A percentile compares a stretch with the other conserved stretches of the same genome.
phyloP scores from a whole-genome alignment of 2,888 invertebrate species.

The Anthrax anthrax region DNA sequence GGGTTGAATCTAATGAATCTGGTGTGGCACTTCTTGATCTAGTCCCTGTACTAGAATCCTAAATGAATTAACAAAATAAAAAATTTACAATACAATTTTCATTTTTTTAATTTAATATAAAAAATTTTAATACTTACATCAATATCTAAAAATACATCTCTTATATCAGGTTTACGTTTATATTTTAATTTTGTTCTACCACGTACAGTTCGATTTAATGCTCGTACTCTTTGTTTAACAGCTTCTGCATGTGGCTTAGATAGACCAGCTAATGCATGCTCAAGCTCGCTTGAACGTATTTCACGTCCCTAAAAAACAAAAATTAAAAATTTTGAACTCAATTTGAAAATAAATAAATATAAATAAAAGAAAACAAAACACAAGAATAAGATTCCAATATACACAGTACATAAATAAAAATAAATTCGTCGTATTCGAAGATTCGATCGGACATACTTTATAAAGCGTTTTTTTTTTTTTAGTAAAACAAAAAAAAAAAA shows the following conservation, averaged over 20 bases:
- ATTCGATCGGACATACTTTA: too few species aligned
- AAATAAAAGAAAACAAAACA: too few species aligned
- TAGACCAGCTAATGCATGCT: slow-evolving; percentile 39
- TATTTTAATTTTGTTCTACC: slow-evolving; percentile 43
- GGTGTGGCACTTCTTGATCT: slow-evolving; percentile 78
- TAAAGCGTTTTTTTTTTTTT: too few species aligned
- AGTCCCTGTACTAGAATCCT: slow-evolving; percentile 67
- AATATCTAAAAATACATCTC: slow-evolving; percentile 69
- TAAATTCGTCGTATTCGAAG: too few species aligned
- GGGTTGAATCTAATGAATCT: slow-evolving; percentile 69
- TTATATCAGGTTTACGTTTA: slow-evolving; percentile 62
- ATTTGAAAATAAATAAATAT: too few species aligned
- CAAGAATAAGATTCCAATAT: too few species aligned
- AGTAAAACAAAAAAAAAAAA: too few species aligned
- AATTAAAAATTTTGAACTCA: too few species aligned
- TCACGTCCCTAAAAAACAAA: slow-evolving; percentile 32
- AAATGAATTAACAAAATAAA: slow-evolving; percentile 35
- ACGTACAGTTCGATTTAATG: slow-evolving; percentile 56
- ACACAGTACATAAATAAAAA: too few species aligned
- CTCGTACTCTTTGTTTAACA: slow-evolving; percentile 53
- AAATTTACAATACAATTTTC: too few species aligned
- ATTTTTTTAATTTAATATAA: not conserved
- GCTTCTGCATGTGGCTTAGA: slow-evolving; percentile 57
- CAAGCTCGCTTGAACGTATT: slow-evolving; percentile 41
- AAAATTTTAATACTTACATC: slow-evolving; percentile 51